Base-by-base conservation (phyloP, 2,888 invertebrate species). In the Adelognathus sp. region DNA sequence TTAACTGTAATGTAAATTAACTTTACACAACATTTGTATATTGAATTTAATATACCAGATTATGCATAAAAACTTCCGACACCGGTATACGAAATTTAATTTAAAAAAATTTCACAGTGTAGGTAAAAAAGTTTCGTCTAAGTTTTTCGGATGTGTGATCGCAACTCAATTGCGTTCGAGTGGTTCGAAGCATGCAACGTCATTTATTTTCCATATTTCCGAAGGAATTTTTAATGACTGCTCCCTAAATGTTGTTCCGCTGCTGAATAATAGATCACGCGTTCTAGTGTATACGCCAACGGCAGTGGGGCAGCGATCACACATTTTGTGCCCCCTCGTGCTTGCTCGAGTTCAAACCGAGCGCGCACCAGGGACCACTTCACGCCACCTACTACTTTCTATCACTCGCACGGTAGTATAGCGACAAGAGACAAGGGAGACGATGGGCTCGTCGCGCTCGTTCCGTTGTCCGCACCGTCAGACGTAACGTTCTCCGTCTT, bases 191-290 rank as follows among this genome's bases (percentile, higher is more conserved):
- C 36, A n/a, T 36, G n/a, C 36, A 9, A 36, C 36, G 36, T 11
- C 1, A 6, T 16, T 0, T 41, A 14, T 41, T 16, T 16, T 16
- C 18, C 9, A 21, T 11, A 21, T 46, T 21, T 18, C 9, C n/a
- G n/a, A n/a, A 7, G 36, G 18, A n/a, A 39, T 60, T 7, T n/a
- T 39, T 60, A 24, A 39, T 60, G 46, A 36, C 54, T 16, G 21
- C 54, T 64, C 31, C 39, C 64, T 56, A 56, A 50, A 71, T 58
- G 31, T 76, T 46, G 21, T 71, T 64, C 29, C 64, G 41, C 36
- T 44, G 46, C 56, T 11, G 44, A 16, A 46, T 56, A 54, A 63
- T 60, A 33, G 75, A 33, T 76, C 33, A 63, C 31, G 69, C 46
- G 27, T 54, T 11, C 39, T 27, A 70, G 31, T 31, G 16, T 50